These are phyloP conservation scores for Camptogramma bilineatum DNA, from an alignment of 2,888 invertebrate genomes.

Conservation along the genomic window DNA sequence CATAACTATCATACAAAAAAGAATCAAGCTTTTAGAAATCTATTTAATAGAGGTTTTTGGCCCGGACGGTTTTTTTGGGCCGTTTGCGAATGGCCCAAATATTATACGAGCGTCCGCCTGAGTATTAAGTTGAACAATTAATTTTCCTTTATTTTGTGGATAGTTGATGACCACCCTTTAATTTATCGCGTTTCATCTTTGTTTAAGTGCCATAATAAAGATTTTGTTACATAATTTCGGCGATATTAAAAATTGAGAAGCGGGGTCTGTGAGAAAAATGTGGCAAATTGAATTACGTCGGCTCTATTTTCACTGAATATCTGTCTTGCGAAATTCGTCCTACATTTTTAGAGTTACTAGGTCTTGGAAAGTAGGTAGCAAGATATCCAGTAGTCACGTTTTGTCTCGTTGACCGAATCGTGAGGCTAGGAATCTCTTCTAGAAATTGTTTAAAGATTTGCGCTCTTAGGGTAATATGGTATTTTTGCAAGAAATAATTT, in stretches of 20 bases:
- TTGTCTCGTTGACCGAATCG: too few species aligned
- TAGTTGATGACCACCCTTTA: constrained; percentile 35
- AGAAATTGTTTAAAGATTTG: too few species aligned
- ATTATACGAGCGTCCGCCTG: constrained; percentile 26
- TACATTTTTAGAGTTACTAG: background rate
- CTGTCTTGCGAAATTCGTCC: background rate
- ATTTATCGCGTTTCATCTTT: constrained; percentile 31
- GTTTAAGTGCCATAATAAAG: constrained; percentile 33
- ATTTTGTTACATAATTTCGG: constrained; percentile 29
- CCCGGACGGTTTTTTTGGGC: too few species aligned
- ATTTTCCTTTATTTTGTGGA: constrained; percentile 34
- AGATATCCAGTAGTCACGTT: too few species aligned
- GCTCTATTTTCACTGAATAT: background rate
- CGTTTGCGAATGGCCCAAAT: too few species aligned
- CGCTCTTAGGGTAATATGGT: too few species aligned
- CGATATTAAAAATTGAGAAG: constrained; percentile 3
- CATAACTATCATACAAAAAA: too few species aligned
- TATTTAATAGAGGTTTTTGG: too few species aligned
- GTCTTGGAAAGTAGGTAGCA: background rate
- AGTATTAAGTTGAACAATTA: constrained; percentile 34
- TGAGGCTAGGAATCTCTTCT: too few species aligned
- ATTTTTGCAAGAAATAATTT: too few species aligned
- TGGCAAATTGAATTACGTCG: background rate
- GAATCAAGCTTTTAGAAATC: too few species aligned
- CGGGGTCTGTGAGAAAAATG: background rate